Evolutionary conservation across 2,888 invertebrate genomes (phyloP).

Genomic region (Mythimna pallens): DNA sequence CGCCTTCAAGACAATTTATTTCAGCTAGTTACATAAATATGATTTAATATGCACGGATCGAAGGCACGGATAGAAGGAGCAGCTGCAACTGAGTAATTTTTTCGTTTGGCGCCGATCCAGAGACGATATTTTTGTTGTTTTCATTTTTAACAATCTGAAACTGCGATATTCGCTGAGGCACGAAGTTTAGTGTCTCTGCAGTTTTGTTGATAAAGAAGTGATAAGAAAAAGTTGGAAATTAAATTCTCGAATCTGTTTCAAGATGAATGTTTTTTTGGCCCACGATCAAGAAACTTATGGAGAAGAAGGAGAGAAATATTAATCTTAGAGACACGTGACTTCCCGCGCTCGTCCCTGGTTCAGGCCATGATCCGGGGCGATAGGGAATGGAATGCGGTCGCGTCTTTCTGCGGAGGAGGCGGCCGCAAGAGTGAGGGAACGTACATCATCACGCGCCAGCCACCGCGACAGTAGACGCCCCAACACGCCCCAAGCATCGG

Average conservation of each 20-base stretch:
- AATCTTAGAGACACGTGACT: too few relatives aligned
- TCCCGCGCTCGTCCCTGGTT: too few relatives aligned
- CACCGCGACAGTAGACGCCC: too few relatives aligned
- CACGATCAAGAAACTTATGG: background rate
- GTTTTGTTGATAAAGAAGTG: background rate
- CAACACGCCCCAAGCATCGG: too few relatives aligned
- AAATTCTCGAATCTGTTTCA: background rate
- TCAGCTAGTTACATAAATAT: conserved; percentile 58
- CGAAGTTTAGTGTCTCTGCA: conserved; percentile 2
- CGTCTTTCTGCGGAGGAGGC: too few relatives aligned
- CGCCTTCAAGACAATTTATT: conserved; percentile 33
- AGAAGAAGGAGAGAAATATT: too few relatives aligned
- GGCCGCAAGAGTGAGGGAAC: too few relatives aligned
- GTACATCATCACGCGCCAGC: too few relatives aligned
- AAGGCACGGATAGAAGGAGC: conserved; percentile 45
- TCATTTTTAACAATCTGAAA: conserved; percentile 43
- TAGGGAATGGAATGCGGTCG: too few relatives aligned
- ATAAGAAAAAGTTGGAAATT: background rate
- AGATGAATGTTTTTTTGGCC: background rate
- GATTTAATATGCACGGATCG: conserved; percentile 68
- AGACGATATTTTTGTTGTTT: conserved; percentile 27
- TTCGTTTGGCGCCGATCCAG: conserved; percentile 56
- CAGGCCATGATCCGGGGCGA: too few relatives aligned
- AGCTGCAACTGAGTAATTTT: conserved; percentile 48
- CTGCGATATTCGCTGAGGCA: background rate